phyloP scores from a whole-genome alignment of 2,797 vertebrate species.

The Lacerta bilineata region DNA sequence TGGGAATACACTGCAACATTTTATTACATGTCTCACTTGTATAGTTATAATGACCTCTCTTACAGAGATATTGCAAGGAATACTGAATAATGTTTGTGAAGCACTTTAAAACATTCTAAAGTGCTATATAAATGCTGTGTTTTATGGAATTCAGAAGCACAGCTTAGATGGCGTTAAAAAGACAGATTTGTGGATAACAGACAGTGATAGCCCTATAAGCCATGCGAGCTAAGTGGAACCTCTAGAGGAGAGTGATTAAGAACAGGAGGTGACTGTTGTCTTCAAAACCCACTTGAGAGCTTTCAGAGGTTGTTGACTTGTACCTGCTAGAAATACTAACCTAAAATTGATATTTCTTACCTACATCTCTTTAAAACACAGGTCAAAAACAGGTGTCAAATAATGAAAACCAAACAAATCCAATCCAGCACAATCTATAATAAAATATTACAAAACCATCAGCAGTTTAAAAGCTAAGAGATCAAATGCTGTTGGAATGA shows the following conservation, averaged over 20 bases:
- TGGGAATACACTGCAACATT: background rate
- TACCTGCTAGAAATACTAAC: background rate
- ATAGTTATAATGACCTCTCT: background rate
- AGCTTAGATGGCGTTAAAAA: background rate
- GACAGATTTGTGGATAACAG: background rate
- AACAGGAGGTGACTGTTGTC: background rate
- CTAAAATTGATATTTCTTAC: background rate
- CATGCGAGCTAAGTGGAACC: background rate
- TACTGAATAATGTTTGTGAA: background rate
- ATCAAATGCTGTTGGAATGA: background rate
- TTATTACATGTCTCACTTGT: background rate
- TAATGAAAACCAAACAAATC: background rate
- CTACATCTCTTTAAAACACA: background rate
- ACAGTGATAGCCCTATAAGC: background rate
- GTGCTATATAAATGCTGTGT: background rate
- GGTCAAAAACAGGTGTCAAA: background rate
- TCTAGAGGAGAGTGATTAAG: background rate
- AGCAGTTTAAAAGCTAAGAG: background rate
- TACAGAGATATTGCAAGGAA: background rate
- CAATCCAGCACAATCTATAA: background rate
- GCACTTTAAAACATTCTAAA: background rate
- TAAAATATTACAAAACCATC: background rate
- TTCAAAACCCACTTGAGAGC: background rate
- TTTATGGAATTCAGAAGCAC: background rate
- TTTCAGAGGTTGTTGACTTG: background rate